These are phyloP conservation scores for Sylvia borin DNA, from an alignment of 2,797 vertebrate species.

Conservation along the genomic window DNA sequence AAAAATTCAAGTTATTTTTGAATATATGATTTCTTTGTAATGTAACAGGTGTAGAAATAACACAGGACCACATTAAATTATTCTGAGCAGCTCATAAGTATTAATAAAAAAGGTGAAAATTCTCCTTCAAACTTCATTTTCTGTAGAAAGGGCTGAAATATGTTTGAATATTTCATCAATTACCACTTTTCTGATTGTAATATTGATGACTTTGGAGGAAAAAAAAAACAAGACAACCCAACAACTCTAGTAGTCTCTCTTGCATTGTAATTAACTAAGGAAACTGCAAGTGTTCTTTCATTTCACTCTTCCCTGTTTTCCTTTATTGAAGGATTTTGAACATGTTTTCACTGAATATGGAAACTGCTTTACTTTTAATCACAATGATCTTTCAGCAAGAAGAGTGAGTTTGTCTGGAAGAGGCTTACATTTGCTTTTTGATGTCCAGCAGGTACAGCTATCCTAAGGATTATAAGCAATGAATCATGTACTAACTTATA, in stretches of 20 bases:
- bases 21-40: background rate
- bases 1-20: background rate
- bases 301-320: constrained; percentile 32
- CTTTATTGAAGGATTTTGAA: constrained; percentile 75
- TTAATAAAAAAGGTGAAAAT: background rate
- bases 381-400: constrained; percentile 59
- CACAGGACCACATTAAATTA: background rate
- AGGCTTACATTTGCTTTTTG: constrained; percentile 78
- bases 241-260: background rate
- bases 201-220: background rate
- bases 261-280: background rate
- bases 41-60: background rate
- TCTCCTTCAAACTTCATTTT: background rate
- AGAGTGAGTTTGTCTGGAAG: constrained; percentile 77
- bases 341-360: constrained; percentile 82
- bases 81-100: background rate
- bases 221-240: background rate
- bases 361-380: constrained; percentile 82
- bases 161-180: background rate
- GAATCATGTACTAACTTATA: background rate
- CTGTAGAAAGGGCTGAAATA: background rate
- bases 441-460: constrained; percentile 76
- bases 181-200: background rate
- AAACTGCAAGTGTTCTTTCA: background rate
- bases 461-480: background rate